Base-by-base conservation (phyloP, 2,888 invertebrate genomes). In the Hydraecia micacea region DNA sequence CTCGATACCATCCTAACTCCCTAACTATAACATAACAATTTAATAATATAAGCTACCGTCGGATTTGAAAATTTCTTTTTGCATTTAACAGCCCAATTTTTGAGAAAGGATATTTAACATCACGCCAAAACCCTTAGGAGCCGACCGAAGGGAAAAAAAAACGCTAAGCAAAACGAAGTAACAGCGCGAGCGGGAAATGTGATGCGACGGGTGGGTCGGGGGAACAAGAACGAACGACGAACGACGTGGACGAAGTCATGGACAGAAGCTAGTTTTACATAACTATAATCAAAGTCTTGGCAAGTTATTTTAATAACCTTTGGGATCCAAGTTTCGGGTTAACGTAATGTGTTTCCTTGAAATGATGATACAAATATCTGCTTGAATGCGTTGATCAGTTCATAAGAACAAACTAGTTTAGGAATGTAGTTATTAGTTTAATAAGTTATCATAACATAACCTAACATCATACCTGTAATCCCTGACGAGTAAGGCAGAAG, bases 301-400 rank as follows among this genome's bases (percentile, higher is more conserved):
- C 1, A 82, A 82, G 77, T 73, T 86, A 60, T 86, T 82, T 73
- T 73, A 63, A 65, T 60, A 81, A 72, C 75, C 86, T 81, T 65
- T 49, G 81, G 83, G 85, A 72, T 72, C 49, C 42, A 82, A 86
- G 86, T 82, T 83, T 86, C 9, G 65, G 86, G 72, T 81, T 66
- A 18, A 28, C 60, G 76, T 73, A 60, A 69, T 28, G 36, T 39
- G 55, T 75, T 75, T 32, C 72, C 60, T 42, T 52, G 62, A 69
- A 85, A 66, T 75, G 46, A 58, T 25, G 42, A 65, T 73, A 83
- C 75, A 75, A 75, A 85, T 70, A 62, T 85, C 42, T 8, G 2
- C 18, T 62, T 52, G 15, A 75, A 69, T 42, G 39, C 32, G 63
- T 28, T 46, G 62, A 18, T 21, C 6, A 42, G 18, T 73, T 70